Evolutionary conservation across 1,140 invertebrate genomes (phyloP).

Genomic region (Aradophagus sp.): DNA sequence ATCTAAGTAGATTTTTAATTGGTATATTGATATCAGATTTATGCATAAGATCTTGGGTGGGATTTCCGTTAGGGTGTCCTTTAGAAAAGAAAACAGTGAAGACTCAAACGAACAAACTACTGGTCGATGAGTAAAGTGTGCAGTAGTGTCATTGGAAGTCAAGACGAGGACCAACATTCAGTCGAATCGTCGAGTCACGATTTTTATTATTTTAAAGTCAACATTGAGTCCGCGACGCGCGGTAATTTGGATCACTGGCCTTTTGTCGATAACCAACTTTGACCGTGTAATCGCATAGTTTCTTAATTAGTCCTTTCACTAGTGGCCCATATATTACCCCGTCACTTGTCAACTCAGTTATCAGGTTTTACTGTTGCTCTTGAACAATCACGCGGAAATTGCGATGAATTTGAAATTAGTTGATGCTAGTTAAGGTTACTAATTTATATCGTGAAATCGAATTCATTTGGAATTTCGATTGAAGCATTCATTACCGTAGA

Average conservation of each 20-base stretch:
- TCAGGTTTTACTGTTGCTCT: background rate
- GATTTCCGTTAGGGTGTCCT: too few relatives aligned
- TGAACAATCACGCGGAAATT: constrained; percentile 9
- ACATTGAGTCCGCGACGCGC: background rate
- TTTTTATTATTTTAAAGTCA: constrained; percentile 25
- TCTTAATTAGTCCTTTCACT: background rate
- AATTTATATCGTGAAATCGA: too few relatives aligned
- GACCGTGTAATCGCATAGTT: constrained; percentile 3
- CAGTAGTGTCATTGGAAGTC: constrained; percentile 1
- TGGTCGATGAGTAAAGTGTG: background rate
- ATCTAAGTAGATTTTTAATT: too few relatives aligned
- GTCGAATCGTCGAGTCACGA: constrained; percentile 12
- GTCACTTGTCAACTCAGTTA: background rate
- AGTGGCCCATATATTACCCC: constrained; percentile 14
- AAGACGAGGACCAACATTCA: background rate
- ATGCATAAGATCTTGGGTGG: too few relatives aligned
- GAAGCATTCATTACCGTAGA: too few relatives aligned
- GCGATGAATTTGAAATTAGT: too few relatives aligned
- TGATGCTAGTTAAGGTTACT: too few relatives aligned
- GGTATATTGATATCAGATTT: too few relatives aligned
- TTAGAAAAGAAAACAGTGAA: constrained; percentile 5
- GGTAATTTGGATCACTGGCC: constrained; percentile 7
- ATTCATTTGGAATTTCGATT: too few relatives aligned
- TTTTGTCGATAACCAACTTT: constrained; percentile 1
- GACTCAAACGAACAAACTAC: background rate